Base-by-base conservation (phyloP, 2,113 vertebrate genomes). In the Podarcis cretensis region DNA sequence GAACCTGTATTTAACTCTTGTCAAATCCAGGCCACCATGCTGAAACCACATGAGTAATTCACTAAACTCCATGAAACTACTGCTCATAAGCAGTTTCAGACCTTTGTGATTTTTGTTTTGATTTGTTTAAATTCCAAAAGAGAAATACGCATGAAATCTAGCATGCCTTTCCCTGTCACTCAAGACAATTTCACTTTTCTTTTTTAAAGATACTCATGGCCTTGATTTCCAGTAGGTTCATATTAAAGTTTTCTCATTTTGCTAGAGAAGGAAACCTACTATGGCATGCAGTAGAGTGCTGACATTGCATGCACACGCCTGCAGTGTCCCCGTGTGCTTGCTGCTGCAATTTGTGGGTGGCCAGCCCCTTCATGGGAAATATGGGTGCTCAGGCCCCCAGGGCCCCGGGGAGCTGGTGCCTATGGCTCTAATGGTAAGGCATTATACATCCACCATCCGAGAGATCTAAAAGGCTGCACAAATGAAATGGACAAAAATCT, bases 1-100 rank as follows among this genome's bases (percentile, higher is more conserved):
- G 90, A 92, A 87, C 85, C 83, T 43, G 32, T 1, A 1, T 69
- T 89, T 92, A 87, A 40, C 81, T 76, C 20, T 92, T 80, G 90
- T 63, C 85, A 76, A 73, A 84, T 83, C 32, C 43, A 73, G 35
- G 80, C 87, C 87, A 83, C 87, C 40, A 30, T 32, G 71, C 57
- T 32, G 59, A 83, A 88, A 88, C 80, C 87, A 54, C 87, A 82
- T 5, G 63, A 48, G 69, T 23, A 63, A 69, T 82, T 82, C 35
- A 27, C 73, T 83, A 16, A 43, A 77, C 74, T 86, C 74, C 27
- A 30, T 54, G 87, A 32, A 88, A 88, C 40, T 32, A 48, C 59
- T 35, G 73, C 57, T 83, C 63, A 25, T 83, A 88, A 76, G 81
- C 71, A 77, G 30, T 88, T 83, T 83, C 73, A 48, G 59, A 59